A percentile compares a stretch with the other conserved stretches of the same genome.
Evolutionary conservation across 2,888 invertebrate genomes (phyloP).

Genomic region (Agriopis marginaria): DNA sequence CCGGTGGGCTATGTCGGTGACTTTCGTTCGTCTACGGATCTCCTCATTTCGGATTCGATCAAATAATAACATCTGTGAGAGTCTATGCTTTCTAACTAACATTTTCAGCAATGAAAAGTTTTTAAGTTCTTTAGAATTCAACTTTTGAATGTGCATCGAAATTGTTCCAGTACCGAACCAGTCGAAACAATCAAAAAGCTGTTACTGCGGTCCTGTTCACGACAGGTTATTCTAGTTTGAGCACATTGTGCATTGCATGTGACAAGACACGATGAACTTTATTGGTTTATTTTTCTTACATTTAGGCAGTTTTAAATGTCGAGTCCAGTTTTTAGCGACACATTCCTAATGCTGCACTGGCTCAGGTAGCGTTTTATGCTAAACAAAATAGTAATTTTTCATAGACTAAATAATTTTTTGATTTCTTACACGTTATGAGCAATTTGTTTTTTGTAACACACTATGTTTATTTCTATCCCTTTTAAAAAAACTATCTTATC

Average conservation of each 20-base stretch:
- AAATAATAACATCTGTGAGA: too few relatives aligned
- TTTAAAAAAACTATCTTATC: too few relatives aligned
- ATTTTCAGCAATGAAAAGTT: too few relatives aligned
- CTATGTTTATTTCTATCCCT: too few relatives aligned
- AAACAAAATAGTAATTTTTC: neutral
- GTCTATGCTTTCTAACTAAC: too few relatives aligned
- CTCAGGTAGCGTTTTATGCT: neutral
- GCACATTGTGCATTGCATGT: slow-evolving; percentile 28
- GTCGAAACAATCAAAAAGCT: slow-evolving; percentile 22
- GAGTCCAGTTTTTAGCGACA: slow-evolving; percentile 1
- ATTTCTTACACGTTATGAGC: too few relatives aligned
- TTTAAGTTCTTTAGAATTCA: too few relatives aligned
- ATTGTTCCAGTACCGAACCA: slow-evolving; percentile 41
- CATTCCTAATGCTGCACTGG: neutral
- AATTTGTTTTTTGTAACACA: too few relatives aligned
- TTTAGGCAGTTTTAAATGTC: slow-evolving; percentile 10
- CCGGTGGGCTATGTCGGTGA: too few relatives aligned
- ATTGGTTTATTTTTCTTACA: slow-evolving; percentile 7
- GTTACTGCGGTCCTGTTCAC: slow-evolving; percentile 42
- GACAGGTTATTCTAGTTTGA: slow-evolving; percentile 40
- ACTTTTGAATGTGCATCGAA: slow-evolving; percentile 34
- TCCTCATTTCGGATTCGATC: too few relatives aligned
- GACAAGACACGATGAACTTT: slow-evolving; percentile 28
- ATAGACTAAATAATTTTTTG: neutral
- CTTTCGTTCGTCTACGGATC: too few relatives aligned